These are phyloP conservation scores for Cyclura pinguis DNA, from an alignment of 2,797 vertebrate species.

Conservation along the genomic window DNA sequence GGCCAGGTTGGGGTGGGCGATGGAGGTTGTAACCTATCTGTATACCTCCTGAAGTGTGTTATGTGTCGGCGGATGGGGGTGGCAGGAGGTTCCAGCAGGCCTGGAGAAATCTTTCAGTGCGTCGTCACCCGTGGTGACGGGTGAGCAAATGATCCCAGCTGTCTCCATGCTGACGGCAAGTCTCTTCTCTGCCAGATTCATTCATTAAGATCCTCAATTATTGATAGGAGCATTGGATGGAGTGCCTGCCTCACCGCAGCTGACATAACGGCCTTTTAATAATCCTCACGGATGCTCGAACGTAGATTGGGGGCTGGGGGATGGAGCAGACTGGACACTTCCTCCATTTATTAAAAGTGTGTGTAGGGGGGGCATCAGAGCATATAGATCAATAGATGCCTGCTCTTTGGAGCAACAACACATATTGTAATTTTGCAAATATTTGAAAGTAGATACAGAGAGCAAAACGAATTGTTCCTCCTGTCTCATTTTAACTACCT, in stretches of 20 bases:
- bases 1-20: not conserved
- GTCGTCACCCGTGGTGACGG: conserved; percentile 31
- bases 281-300: conserved; percentile 26
- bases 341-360: conserved; percentile 8
- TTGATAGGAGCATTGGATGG: conserved; percentile 34
- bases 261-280: conserved; percentile 43
- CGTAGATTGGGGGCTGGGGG: conserved; percentile 10
- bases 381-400: not conserved
- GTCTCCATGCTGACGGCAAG: not conserved
- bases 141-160: conserved; percentile 37
- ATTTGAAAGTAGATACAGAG: not conserved
- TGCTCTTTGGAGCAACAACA: not conserved
- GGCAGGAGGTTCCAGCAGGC: not conserved
- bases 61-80: not conserved
- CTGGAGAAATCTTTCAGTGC: conserved; percentile 11
- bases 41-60: conserved; percentile 11
- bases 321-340: not conserved
- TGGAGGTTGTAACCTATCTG: conserved; percentile 38
- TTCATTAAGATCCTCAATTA: conserved; percentile 53
- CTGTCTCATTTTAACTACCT: not conserved
- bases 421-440: not conserved
- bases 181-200: conserved; percentile 26
- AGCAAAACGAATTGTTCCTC: not conserved
- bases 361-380: not conserved
- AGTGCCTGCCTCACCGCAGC: not conserved